phyloP scores from a whole-genome alignment of 2,797 vertebrate species.

The Moxostoma hubbsi region DNA sequence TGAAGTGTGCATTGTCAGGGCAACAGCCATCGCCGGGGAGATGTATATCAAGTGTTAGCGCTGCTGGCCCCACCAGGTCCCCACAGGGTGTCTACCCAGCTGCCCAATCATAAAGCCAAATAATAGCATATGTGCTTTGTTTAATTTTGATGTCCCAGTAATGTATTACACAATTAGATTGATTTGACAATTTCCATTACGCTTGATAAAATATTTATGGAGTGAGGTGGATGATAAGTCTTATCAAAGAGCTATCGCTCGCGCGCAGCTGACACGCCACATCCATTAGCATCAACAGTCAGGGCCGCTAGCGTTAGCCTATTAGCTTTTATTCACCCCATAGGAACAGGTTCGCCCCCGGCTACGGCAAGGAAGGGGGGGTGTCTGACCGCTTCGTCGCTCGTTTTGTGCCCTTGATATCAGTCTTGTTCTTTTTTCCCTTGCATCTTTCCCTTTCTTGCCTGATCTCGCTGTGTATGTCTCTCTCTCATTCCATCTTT shows the following conservation, averaged over 20 bases:
- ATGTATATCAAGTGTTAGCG: conserved; percentile 92
- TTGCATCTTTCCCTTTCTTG: background rate
- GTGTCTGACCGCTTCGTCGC: conserved; percentile 14
- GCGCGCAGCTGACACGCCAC: conserved; percentile 94
- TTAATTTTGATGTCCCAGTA: conserved; percentile 99
- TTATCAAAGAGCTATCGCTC: conserved; percentile 97
- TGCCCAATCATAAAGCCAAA: conserved; percentile 97
- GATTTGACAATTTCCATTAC: conserved; percentile 99
- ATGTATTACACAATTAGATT: conserved; percentile 99
- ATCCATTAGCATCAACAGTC: conserved; percentile 96
- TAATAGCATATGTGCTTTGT: conserved; percentile 99
- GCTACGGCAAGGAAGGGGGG: conserved; percentile 86
- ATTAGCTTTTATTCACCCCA: conserved; percentile 95
- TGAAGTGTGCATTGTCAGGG: conserved; percentile 91
- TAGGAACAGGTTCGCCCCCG: conserved; percentile 90
- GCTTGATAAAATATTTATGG: conserved; percentile 99
- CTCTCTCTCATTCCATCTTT: conserved; percentile 54
- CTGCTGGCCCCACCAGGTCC: conserved; percentile 88
- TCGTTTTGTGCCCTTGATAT: conserved; percentile 51
- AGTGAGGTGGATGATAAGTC: conserved; percentile 98
- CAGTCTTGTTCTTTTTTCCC: conserved; percentile 38
- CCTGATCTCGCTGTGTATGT: conserved; percentile 59
- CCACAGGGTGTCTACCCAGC: conserved; percentile 87
- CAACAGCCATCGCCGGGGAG: conserved; percentile 83
- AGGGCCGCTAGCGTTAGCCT: conserved; percentile 89